phyloP scores from a whole-genome alignment of 1,140 invertebrate genomes.

The Meloidogyne exigua region DNA sequence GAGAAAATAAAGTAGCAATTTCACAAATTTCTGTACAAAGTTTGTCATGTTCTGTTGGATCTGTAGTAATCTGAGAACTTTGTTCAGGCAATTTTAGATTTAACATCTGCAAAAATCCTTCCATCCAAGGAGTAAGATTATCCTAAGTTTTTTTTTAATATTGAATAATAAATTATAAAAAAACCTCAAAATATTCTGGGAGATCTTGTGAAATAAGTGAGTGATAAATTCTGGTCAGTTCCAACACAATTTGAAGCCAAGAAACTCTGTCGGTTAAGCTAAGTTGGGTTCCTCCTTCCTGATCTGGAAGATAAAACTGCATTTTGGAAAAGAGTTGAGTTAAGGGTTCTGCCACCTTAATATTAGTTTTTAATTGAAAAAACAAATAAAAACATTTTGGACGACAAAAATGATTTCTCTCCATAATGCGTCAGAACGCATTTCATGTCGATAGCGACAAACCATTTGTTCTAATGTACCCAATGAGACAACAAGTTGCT shows the following conservation, averaged over 20 bases:
- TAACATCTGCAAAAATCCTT: slow-evolving; percentile 41
- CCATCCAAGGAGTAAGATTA: slow-evolving; percentile 45
- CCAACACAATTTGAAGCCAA: slow-evolving; percentile 41
- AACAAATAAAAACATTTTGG: slow-evolving; percentile 23
- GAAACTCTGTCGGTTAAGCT: slow-evolving; percentile 11
- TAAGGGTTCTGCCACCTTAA: slow-evolving; percentile 31
- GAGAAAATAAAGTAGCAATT: slow-evolving; percentile 87
- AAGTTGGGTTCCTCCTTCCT: slow-evolving; percentile 25
- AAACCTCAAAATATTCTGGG: slow-evolving; percentile 49
- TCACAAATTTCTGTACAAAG: slow-evolving; percentile 91
- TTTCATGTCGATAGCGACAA: slow-evolving; percentile 41
- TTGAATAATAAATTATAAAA: neutral
- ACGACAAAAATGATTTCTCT: slow-evolving; percentile 42
- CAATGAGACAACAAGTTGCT: slow-evolving; percentile 35
- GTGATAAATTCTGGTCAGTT: slow-evolving; percentile 38
- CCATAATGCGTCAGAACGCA: slow-evolving; percentile 33
- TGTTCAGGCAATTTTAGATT: slow-evolving; percentile 34
- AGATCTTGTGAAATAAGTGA: slow-evolving; percentile 49
- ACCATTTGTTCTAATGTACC: slow-evolving; percentile 42
- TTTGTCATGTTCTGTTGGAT: slow-evolving; percentile 75
- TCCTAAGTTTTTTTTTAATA: slow-evolving; percentile 29
- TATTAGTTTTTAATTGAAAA: slow-evolving; percentile 6
- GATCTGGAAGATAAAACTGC: slow-evolving; percentile 33
- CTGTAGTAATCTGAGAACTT: slow-evolving; percentile 73
- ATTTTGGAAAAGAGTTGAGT: slow-evolving; percentile 35